Percentiles rank a stretch among this genome's conserved stretches.
Conservation (phyloP, 2,113 vertebrate species). For the Tragulus kanchil region DNA sequence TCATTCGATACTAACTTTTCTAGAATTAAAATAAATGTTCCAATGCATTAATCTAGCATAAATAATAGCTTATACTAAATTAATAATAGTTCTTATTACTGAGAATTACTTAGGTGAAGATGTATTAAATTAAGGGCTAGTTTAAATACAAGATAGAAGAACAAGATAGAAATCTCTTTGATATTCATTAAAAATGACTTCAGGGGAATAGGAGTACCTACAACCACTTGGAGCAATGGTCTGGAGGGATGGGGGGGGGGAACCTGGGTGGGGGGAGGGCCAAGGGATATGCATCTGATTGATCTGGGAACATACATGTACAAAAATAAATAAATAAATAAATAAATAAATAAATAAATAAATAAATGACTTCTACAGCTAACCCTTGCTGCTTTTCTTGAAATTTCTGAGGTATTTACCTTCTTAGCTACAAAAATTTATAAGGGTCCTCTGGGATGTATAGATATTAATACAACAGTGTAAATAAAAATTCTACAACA, state of each 20-base stretch:
- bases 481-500: background rate
- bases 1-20: background rate
- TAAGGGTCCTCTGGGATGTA: background rate
- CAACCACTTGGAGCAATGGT: too few species aligned
- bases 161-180: slow-evolving; percentile 63
- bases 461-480: slow-evolving; percentile 26
- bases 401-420: slow-evolving; percentile 41
- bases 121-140: slow-evolving; percentile 67
- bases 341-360: too few species aligned
- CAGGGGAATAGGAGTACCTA: too few species aligned
- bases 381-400: slow-evolving; percentile 49
- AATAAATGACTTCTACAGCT: slow-evolving; percentile 51
- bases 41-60: slow-evolving; percentile 38
- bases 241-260: too few species aligned
- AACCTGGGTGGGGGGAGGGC: too few species aligned
- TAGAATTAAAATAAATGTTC: slow-evolving; percentile 65
- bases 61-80: background rate
- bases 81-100: slow-evolving; percentile 42
- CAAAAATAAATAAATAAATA: too few species aligned
- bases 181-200: slow-evolving; percentile 70
- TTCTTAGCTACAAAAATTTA: slow-evolving; percentile 53
- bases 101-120: slow-evolving; percentile 59
- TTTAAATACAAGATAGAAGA: slow-evolving; percentile 63
- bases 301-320: too few species aligned
- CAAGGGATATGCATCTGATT: too few species aligned